Base-by-base conservation (phyloP, 2,888 invertebrate genomes). In the Neocrepidodera transversa region DNA sequence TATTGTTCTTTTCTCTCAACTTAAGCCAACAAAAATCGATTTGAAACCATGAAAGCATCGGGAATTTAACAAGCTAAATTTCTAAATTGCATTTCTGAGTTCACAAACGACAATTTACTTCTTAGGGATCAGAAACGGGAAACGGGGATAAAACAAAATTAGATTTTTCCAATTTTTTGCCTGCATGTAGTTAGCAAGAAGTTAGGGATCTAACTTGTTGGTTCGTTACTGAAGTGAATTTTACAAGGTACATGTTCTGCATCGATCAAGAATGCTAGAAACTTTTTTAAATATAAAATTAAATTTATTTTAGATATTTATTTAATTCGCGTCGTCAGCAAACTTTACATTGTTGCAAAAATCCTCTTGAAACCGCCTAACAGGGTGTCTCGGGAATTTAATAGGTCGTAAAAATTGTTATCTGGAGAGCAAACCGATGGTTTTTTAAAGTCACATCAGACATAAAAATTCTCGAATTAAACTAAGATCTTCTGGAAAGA, bases 61-160 rank as follows among this genome's bases (percentile, higher is more conserved):
- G 62, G 51, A 62, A 55, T 55, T 58, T 55, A 62, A 58, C 58
- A 51, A 58, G 58, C 16, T 16, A 14, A 17, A 38, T 38, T 38
- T 43, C 16, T 38, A 14, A 17, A 38, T 38, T 38, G 55, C 62
- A 55, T 55, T 58, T 40, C 47, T 58, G 36, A 62, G 48, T 62
- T 58, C 40, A 30, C 55, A 55, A 51, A 55, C 62, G 62, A 58
- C 55, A 62, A 55, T 62, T 62, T 62, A 58, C 50, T 62, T 55
- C 55, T 51, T 45, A 40, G 50, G 49, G 43, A 57, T 58, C 51
- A 52, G 57, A 30, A 55, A 48, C 52, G 51, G 40, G 36, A 16
- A 56, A 48, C 32, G 26, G 43, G 49, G 57, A 53, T 49, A 54
- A 47, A 49, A 54, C 36, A 48, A n/a, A 28, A 62, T 58, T 58